phyloP scores from a whole-genome alignment of 2,888 invertebrate species.

The Cheiracanthium punctorium region DNA sequence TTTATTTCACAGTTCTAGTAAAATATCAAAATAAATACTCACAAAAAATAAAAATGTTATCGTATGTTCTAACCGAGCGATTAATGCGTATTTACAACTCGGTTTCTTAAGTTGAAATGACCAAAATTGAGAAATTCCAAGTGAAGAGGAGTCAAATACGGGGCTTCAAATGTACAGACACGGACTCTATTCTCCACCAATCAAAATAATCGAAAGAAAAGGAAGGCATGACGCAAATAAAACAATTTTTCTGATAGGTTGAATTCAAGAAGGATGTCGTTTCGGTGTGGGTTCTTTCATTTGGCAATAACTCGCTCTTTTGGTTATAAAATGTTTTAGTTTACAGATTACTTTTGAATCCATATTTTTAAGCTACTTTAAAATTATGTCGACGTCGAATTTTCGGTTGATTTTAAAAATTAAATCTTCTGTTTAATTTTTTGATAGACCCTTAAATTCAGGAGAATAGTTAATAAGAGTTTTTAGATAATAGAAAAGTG shows the following conservation, averaged over 20 bases:
- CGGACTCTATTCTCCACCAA: slow-evolving; percentile 49
- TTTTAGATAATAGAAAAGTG: too few relatives aligned
- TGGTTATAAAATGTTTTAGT: too few relatives aligned
- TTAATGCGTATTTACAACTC: slow-evolving; percentile 69
- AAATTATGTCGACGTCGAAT: too few relatives aligned
- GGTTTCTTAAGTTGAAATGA: slow-evolving; percentile 59
- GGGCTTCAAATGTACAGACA: slow-evolving; percentile 56
- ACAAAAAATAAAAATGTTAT: slow-evolving; percentile 57
- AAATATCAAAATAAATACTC: slow-evolving; percentile 22
- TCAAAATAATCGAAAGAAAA: slow-evolving; percentile 46
- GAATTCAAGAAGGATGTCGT: too few relatives aligned
- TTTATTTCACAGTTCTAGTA: not conserved
- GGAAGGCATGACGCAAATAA: slow-evolving; percentile 31
- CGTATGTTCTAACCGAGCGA: slow-evolving; percentile 56
- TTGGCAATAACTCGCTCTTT: too few relatives aligned
- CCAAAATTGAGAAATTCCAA: slow-evolving; percentile 44
- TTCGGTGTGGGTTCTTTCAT: too few relatives aligned
- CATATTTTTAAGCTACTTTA: too few relatives aligned
- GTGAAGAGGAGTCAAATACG: slow-evolving; percentile 45
- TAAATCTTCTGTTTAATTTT: too few relatives aligned
- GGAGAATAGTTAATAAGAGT: too few relatives aligned
- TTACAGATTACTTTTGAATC: too few relatives aligned
- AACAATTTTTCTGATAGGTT: slow-evolving; percentile 64
- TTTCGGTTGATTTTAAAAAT: too few relatives aligned
- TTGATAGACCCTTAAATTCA: too few relatives aligned